Percentiles rank a stretch among this genome's conserved stretches.
These are phyloP conservation scores for Drosophila macrothrix DNA, from an alignment of 2,888 invertebrate genomes.

Conservation along the genomic window DNA sequence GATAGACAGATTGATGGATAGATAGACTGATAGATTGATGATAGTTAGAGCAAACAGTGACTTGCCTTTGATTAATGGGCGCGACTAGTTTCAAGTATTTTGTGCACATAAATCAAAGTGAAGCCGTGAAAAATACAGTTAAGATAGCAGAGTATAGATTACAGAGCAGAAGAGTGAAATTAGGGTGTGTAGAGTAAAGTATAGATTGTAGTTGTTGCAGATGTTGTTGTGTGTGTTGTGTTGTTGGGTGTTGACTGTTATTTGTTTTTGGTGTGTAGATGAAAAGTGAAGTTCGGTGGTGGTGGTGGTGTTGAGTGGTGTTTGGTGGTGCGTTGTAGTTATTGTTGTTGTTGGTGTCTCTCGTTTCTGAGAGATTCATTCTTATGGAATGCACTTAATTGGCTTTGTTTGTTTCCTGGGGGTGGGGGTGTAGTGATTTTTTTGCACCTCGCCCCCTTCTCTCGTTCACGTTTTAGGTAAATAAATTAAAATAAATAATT, in stretches of 20 bases:
- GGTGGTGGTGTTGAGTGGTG: conserved; percentile 38
- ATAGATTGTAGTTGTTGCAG: conserved; percentile 21
- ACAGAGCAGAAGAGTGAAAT: conserved; percentile 46
- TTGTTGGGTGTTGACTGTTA: conserved; percentile 47
- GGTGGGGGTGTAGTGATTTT: conserved; percentile 7
- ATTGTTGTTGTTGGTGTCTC: conserved; percentile 39
- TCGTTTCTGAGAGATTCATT: conserved; percentile 46
- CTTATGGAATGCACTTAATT: conserved; percentile 72
- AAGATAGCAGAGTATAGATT: conserved; percentile 28
- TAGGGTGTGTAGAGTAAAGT: conserved; percentile 36
- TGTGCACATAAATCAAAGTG: conserved; percentile 68
- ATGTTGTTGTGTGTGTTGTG: background rate
- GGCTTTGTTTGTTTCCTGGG: conserved; percentile 4
- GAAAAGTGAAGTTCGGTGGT: conserved; percentile 55
- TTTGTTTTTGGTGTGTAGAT: conserved; percentile 52
- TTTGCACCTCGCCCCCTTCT: conserved; percentile 32
- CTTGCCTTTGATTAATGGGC: conserved; percentile 69
- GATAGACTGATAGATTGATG: conserved; percentile 35
- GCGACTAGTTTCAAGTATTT: conserved; percentile 84
- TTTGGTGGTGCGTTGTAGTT: conserved; percentile 44
- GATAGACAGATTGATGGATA: conserved; percentile 26
- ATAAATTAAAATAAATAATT: conserved; percentile 85
- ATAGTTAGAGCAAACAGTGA: conserved; percentile 47
- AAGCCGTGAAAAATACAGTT: conserved; percentile 50
- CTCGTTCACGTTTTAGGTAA: conserved; percentile 77